A percentile compares a stretch with the other conserved stretches of the same genome.
Conservation (phyloP, 2,113 vertebrate genomes). For the Chamaea fasciata region DNA sequence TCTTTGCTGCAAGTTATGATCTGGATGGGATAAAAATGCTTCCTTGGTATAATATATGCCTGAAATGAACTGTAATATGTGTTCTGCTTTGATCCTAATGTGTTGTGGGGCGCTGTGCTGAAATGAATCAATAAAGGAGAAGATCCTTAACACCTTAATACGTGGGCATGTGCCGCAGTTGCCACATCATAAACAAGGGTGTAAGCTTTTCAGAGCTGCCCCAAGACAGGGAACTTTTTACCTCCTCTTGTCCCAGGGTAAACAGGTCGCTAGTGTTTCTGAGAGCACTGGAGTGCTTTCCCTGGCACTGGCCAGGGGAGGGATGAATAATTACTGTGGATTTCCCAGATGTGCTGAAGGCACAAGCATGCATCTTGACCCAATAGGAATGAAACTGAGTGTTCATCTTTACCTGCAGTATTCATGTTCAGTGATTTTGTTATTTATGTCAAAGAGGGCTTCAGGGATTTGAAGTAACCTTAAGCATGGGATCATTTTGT, state of each 20-base stretch:
- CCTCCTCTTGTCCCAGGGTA: not conserved
- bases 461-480: not conserved
- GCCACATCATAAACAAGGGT: not conserved
- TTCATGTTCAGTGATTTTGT: not conserved
- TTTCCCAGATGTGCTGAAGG: not conserved
- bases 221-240: not conserved
- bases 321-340: not conserved
- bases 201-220: not conserved
- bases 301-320: not conserved
- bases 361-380: not conserved
- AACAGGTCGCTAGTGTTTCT: not conserved
- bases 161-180: not conserved
- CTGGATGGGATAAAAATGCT: not conserved
- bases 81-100: conserved; percentile 29
- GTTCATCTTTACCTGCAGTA: not conserved
- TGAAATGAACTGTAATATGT: not conserved
- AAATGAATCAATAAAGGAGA: not conserved
- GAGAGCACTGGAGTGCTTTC: not conserved
- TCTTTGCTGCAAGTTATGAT: not conserved
- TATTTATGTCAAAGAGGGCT: not conserved
- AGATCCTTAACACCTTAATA: not conserved
- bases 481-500: not conserved
- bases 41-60: not conserved
- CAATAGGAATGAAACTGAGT: not conserved
- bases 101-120: rapidly evolving